Conservation (phyloP, 2,113 vertebrate genomes). For the Catharus bicknelli region DNA sequence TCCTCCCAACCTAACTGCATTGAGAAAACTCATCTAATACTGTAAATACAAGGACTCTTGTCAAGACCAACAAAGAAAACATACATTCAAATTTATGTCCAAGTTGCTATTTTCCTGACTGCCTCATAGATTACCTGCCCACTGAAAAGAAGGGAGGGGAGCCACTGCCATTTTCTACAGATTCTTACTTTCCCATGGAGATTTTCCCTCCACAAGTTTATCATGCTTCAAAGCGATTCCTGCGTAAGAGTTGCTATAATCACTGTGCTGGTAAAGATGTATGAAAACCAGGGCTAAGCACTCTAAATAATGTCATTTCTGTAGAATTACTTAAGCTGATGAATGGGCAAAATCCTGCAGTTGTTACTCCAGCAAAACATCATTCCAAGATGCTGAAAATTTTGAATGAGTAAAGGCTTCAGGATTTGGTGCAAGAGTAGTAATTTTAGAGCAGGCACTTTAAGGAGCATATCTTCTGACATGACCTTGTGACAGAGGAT, state of each 20-base stretch:
- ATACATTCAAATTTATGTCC: constrained; percentile 45
- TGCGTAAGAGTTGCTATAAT: background rate
- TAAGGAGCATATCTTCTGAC: background rate
- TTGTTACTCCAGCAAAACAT: constrained; percentile 4
- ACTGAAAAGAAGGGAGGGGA: background rate
- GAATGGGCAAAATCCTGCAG: background rate
- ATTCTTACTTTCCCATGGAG: background rate
- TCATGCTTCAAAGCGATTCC: accelerated
- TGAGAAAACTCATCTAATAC: constrained; percentile 34
- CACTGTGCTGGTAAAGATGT: background rate
- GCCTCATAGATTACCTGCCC: constrained; percentile 15
- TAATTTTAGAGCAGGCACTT: background rate
- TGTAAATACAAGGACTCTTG: constrained; percentile 44
- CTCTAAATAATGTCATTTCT: background rate
- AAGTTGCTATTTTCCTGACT: constrained; percentile 16
- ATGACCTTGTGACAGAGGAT: background rate
- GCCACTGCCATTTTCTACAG: background rate
- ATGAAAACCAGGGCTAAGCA: background rate
- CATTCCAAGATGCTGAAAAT: background rate
- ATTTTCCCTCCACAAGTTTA: background rate
- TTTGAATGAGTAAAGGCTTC: background rate
- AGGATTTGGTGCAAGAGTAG: background rate
- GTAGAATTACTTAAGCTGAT: background rate
- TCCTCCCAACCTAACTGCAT: background rate
- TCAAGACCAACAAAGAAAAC: constrained; percentile 25